phyloP scores from a whole-genome alignment of 2,113 vertebrate genomes.

The Pholis gunnellus region DNA sequence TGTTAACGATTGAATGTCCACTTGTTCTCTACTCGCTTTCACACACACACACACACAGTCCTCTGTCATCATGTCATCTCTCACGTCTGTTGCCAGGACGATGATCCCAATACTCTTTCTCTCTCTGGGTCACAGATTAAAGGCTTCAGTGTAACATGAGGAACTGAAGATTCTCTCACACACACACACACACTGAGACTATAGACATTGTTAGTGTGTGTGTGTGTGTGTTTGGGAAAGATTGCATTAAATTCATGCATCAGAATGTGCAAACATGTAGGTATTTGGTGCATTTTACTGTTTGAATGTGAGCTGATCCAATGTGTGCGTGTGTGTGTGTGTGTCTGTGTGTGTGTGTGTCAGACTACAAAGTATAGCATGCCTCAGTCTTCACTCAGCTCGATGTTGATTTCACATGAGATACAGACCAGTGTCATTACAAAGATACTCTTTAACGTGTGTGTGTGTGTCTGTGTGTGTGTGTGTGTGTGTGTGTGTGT shows the following conservation, averaged over 20 bases:
- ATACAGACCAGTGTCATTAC: slow-evolving; percentile 71
- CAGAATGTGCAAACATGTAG: neutral
- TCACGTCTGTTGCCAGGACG: slow-evolving; percentile 44
- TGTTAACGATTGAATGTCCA: neutral
- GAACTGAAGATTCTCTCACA: slow-evolving; percentile 61
- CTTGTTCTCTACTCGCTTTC: neutral
- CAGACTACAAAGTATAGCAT: slow-evolving; percentile 77
- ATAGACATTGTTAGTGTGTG: slow-evolving; percentile 5
- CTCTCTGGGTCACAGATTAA: slow-evolving; percentile 76
- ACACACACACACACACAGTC: neutral
- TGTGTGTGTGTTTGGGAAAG: neutral
- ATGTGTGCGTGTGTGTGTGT: slow-evolving; percentile 21
- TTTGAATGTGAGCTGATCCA: neutral
- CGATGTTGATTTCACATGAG: slow-evolving; percentile 82
- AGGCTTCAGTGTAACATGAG: slow-evolving; percentile 76
- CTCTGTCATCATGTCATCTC: slow-evolving; percentile 53
- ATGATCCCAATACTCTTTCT: slow-evolving; percentile 49
- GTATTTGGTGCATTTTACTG: neutral
- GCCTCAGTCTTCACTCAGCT: slow-evolving; percentile 77
- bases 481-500: slow-evolving; percentile 5
- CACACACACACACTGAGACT: slow-evolving; percentile 48
- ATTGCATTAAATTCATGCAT: neutral
- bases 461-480: slow-evolving; percentile 20
- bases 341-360: neutral
- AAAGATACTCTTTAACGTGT: slow-evolving; percentile 74